Conservation (phyloP, 2,113 vertebrate species). For the Trogon surrucura region DNA sequence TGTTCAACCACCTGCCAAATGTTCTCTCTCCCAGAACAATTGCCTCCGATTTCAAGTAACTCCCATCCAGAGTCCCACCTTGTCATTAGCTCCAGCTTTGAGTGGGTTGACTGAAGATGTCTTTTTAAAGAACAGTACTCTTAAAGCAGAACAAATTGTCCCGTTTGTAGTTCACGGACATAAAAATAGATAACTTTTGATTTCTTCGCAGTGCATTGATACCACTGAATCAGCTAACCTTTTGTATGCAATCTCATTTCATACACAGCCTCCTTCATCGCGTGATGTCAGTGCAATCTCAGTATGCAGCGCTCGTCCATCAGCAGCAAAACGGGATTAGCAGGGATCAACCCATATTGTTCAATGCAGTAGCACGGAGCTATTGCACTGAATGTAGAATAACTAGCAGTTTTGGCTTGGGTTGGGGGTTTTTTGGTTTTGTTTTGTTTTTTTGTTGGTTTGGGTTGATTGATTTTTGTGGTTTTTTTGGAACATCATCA, state of each 20-base stretch:
- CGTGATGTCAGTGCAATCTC: constrained; percentile 25
- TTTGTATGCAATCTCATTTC: constrained; percentile 27
- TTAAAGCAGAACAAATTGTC: constrained; percentile 15
- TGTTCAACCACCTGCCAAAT: background rate
- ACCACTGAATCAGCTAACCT: constrained; percentile 14
- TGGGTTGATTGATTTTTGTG: no score
- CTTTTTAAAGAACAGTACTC: background rate
- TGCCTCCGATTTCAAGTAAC: background rate
- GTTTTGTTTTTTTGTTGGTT: no score
- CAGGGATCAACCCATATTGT: constrained; percentile 18
- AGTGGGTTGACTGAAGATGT: constrained; percentile 9
- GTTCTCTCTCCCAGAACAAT: background rate
- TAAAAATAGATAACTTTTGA: constrained; percentile 33
- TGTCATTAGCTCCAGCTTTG: background rate
- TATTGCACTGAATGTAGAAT: background rate
- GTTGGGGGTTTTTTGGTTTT: background rate
- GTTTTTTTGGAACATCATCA: background rate
- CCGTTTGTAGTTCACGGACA: background rate
- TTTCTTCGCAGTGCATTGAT: constrained; percentile 5
- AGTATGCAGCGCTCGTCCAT: constrained; percentile 19
- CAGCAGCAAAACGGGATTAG: constrained; percentile 58
- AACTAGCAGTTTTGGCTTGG: background rate
- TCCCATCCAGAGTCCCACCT: background rate
- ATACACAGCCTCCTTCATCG: background rate
- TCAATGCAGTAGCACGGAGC: background rate